A percentile compares a stretch with the other conserved stretches of the same genome.
phyloP scores from a whole-genome alignment of 2,113 vertebrate species.

The Bujurquina vittata region DNA sequence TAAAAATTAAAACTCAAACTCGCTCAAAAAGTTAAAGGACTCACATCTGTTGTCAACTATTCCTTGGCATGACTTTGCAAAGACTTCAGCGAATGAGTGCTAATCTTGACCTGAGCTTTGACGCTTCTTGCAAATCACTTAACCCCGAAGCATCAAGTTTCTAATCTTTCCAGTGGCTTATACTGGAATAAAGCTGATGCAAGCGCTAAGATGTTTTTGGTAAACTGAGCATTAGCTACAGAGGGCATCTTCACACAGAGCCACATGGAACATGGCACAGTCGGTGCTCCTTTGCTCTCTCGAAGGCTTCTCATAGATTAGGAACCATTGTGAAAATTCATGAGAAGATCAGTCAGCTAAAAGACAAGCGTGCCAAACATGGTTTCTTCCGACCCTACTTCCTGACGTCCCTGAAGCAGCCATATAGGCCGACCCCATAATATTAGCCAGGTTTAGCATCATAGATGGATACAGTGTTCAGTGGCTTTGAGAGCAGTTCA shows the following conservation, averaged over 20 bases:
- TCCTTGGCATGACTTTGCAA: slow-evolving; percentile 16
- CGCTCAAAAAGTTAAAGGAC: background rate
- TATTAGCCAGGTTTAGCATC: background rate
- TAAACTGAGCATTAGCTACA: slow-evolving; percentile 36
- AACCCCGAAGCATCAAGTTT: slow-evolving; percentile 33
- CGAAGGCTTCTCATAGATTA: slow-evolving; percentile 28
- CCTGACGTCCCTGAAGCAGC: background rate
- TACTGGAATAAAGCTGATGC: slow-evolving; percentile 30
- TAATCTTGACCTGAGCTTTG: slow-evolving; percentile 43
- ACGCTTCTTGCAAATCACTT: slow-evolving; percentile 37
- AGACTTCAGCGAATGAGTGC: slow-evolving; percentile 18
- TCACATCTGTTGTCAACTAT: slow-evolving; percentile 28
- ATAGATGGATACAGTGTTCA: background rate
- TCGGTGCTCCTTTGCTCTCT: background rate
- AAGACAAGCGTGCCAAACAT: background rate
- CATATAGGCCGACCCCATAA: background rate
- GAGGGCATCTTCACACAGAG: slow-evolving; percentile 5
- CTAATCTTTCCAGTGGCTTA: slow-evolving; percentile 45
- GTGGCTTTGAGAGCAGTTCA: background rate
- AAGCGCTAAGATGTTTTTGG: slow-evolving; percentile 48
- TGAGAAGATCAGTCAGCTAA: background rate
- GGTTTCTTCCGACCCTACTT: background rate
- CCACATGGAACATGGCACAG: background rate
- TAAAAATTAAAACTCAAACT: background rate
- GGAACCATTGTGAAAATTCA: background rate